phyloP scores from a whole-genome alignment of 2,888 invertebrate genomes.

The Kryphioiulus occultus region DNA sequence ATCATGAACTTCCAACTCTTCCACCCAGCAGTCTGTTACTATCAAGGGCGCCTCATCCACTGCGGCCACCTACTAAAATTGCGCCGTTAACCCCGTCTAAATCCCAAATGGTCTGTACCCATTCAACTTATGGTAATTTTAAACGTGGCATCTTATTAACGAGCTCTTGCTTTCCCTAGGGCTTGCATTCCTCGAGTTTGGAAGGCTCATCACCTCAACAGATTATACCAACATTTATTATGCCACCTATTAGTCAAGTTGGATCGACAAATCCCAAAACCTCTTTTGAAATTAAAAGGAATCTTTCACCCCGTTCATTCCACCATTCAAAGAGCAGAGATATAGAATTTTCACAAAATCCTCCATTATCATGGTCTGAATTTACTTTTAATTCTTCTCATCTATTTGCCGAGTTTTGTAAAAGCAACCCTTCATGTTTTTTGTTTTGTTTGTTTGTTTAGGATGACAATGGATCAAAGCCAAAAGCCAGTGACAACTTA shows the following conservation, averaged over 20 bases:
- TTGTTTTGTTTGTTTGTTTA: neutral
- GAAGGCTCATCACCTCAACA: neutral
- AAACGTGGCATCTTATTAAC: neutral
- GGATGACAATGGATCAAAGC: neutral
- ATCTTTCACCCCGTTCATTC: slow-evolving; percentile 13
- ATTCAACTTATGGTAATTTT: neutral
- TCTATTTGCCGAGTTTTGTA: neutral
- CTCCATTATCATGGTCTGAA: neutral
- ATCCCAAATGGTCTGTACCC: slow-evolving; percentile 22
- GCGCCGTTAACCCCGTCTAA: slow-evolving; percentile 31
- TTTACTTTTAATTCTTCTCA: neutral
- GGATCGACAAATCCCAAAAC: slow-evolving; percentile 11
- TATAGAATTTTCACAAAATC: neutral
- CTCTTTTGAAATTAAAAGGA: neutral
- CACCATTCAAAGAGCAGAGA: slow-evolving; percentile 41
- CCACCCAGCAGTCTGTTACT: neutral
- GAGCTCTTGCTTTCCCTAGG: neutral
- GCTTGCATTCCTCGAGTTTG: neutral
- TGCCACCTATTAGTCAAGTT: slow-evolving; percentile 36
- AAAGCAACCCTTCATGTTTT: neutral
- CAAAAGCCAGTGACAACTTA: slow-evolving; percentile 12
- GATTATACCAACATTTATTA: neutral
- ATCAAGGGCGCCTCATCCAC: neutral
- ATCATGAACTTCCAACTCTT: neutral
- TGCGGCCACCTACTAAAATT: neutral